phyloP scores from a whole-genome alignment of 2,797 vertebrate genomes.

The Aotus griseimembra region DNA sequence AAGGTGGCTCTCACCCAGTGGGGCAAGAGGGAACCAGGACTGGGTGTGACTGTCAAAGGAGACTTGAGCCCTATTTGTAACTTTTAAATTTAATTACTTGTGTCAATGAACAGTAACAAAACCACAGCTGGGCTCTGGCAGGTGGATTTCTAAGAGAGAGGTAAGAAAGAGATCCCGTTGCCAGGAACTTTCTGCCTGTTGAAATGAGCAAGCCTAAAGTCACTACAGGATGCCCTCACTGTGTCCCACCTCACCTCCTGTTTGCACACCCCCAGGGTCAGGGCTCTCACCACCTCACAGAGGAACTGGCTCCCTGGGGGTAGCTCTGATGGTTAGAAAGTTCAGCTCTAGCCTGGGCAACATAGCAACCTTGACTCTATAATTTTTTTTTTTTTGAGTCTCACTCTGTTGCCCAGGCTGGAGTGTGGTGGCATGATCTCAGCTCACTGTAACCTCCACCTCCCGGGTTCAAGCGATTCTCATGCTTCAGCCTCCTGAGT shows the following conservation, averaged over 20 bases:
- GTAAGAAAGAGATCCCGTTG: neutral
- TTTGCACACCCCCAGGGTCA: neutral
- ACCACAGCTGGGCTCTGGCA: too few relatives aligned
- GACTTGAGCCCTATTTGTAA: neutral
- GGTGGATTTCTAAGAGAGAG: neutral
- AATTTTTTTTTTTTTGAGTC: too few relatives aligned
- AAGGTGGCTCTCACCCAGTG: accelerated
- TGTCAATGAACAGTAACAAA: neutral
- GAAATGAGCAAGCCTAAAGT: neutral
- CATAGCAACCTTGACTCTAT: too few relatives aligned
- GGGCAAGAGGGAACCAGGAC: neutral
- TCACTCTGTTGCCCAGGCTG: too few relatives aligned
- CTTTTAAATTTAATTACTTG: neutral
- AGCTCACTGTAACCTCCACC: too few relatives aligned
- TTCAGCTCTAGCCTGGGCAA: too few relatives aligned
- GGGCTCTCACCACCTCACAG: neutral
- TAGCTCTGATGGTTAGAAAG: neutral
- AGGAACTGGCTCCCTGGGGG: neutral
- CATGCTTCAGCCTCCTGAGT: too few relatives aligned
- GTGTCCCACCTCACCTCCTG: too few relatives aligned
- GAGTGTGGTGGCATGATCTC: too few relatives aligned
- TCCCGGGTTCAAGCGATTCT: too few relatives aligned
- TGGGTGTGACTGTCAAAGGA: neutral
- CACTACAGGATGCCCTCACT: too few relatives aligned
- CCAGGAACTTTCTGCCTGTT: neutral